These are phyloP conservation scores for Psylliodes chrysocephalus DNA, from an alignment of 2,888 invertebrate species.

Conservation along the genomic window DNA sequence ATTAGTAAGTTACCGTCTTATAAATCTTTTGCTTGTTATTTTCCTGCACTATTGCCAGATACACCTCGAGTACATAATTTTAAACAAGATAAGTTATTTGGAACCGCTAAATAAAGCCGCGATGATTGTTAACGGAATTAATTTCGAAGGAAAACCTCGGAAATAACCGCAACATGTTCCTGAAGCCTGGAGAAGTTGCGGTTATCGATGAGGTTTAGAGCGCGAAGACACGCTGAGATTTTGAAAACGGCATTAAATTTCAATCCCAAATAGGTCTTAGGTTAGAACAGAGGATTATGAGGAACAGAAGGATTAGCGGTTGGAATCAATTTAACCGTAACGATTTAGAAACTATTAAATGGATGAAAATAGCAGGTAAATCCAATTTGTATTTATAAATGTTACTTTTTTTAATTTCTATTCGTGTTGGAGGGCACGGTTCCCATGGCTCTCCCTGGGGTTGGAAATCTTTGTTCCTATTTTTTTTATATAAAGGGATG, in stretches of 20 bases:
- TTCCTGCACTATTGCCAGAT: too few relatives aligned
- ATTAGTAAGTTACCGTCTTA: too few relatives aligned
- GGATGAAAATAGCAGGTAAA: too few relatives aligned
- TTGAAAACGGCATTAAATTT: background rate
- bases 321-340: too few relatives aligned
- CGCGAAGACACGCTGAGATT: background rate
- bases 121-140: slow-evolving; percentile 12
- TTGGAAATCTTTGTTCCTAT: too few relatives aligned
- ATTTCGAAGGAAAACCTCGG: slow-evolving; percentile 2
- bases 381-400: too few relatives aligned
- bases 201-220: background rate
- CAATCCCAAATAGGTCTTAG: background rate
- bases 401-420: too few relatives aligned
- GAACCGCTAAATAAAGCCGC: slow-evolving; percentile 4
- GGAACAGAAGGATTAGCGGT: background rate
- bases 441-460: too few relatives aligned
- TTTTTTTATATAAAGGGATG: too few relatives aligned
- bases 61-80: background rate
- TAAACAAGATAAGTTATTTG: background rate
- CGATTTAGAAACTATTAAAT: too few relatives aligned
- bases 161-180: slow-evolving; percentile 8
- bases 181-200: slow-evolving; percentile 1
- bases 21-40: too few relatives aligned
- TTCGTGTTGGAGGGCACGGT: too few relatives aligned
- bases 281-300: background rate